Evolutionary conservation across 2,113 vertebrate species (phyloP).

Genomic region (Erinaceus europaeus): DNA sequence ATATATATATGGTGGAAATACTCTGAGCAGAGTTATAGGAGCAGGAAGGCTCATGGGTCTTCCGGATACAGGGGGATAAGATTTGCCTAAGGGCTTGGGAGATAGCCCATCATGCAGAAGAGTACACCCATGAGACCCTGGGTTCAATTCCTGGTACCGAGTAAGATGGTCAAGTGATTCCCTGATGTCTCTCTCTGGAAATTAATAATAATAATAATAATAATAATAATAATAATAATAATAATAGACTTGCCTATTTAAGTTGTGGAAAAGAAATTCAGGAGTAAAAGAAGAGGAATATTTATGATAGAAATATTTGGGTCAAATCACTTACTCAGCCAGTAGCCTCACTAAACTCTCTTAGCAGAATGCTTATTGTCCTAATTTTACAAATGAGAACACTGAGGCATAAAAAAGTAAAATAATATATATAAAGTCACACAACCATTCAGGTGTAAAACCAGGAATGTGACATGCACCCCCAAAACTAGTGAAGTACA

Average conservation of each 20-base stretch:
- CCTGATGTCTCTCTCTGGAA: too few relatives aligned
- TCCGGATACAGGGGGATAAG: background rate
- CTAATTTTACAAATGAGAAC: background rate
- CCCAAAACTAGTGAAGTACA: background rate
- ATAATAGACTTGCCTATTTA: background rate
- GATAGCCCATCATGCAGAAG: too few relatives aligned
- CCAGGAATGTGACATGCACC: background rate
- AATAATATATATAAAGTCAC: background rate
- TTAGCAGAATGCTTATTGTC: background rate
- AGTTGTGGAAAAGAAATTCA: background rate
- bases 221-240: too few relatives aligned
- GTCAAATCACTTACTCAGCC: background rate
- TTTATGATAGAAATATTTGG: background rate
- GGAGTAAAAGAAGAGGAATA: background rate
- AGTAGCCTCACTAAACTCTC: background rate
- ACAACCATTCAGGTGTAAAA: accelerated
- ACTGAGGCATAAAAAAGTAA: background rate
- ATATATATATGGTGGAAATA: background rate
- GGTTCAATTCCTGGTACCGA: too few relatives aligned
- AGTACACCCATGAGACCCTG: too few relatives aligned
- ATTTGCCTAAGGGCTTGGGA: too few relatives aligned
- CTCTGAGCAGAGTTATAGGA: background rate
- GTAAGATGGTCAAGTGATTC: too few relatives aligned
- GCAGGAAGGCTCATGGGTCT: background rate
- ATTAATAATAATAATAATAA: too few relatives aligned